Percentiles rank a stretch among this genome's conserved stretches.
phyloP scores from a whole-genome alignment of 2,797 vertebrate species.

The Anguilla marmorata region DNA sequence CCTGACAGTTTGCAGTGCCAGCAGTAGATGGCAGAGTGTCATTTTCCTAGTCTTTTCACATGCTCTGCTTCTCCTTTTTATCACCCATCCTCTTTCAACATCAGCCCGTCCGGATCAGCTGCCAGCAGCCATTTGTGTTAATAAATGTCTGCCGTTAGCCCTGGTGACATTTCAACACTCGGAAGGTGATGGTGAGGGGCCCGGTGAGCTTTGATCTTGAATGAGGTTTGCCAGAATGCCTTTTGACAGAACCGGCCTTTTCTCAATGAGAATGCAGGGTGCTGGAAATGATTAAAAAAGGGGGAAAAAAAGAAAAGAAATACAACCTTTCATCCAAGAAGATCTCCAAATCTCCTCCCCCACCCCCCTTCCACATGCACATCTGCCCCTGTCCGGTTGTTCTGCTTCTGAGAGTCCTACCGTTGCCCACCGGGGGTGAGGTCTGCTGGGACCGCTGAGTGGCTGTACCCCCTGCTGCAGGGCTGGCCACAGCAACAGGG shows the following conservation, averaged over 20 bases:
- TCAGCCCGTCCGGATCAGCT: conserved; percentile 38
- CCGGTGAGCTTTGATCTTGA: conserved; percentile 42
- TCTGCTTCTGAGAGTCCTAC: neutral
- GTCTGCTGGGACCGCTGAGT: neutral
- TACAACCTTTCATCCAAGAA: conserved; percentile 21
- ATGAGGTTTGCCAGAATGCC: conserved; percentile 43
- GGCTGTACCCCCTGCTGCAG: conserved; percentile 16
- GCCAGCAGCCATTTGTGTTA: conserved; percentile 50
- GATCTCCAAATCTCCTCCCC: neutral
- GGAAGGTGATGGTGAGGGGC: conserved; percentile 39
- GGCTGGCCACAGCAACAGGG: neutral
- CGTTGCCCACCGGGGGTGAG: neutral
- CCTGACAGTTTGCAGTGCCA: conserved; percentile 22
- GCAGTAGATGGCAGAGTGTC: conserved; percentile 47
- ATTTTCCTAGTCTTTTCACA: conserved; percentile 29
- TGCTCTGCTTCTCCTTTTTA: neutral
- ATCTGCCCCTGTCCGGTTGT: conserved; percentile 25
- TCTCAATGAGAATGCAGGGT: conserved; percentile 31
- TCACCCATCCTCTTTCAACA: conserved; percentile 38
- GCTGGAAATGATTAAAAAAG: conserved; percentile 31
- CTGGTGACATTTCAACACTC: conserved; percentile 49
- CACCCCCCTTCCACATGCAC: conserved; percentile 9
- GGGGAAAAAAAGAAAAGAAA: neutral
- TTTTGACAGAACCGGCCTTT: conserved; percentile 42
- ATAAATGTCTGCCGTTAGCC: conserved; percentile 38